Evolutionary conservation across 1,140 invertebrate species (phyloP), one percentile per base, ranked within the genome.

Genomic region (Apis laboriosa): DNA sequence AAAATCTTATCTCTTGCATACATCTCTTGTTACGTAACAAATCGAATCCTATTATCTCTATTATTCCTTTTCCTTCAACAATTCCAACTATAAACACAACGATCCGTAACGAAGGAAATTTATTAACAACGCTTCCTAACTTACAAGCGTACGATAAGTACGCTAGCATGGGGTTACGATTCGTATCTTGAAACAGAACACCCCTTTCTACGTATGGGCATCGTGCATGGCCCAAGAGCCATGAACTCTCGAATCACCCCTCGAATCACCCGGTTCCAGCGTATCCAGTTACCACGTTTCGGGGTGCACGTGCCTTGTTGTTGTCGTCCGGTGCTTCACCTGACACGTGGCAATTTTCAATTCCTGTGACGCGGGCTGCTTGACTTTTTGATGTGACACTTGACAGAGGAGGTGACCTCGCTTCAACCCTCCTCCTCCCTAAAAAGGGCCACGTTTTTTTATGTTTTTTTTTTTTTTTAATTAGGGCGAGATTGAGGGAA

Each of bases 261-360:
- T 68, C 70, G 81, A 88, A 89, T 73, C 75, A 80, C 83, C 49
- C 64, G 11, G 72, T 83, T 19, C 74, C 64, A 78, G 49, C 84
- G 53, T 89, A 88, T 89, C 76, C 66, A 71, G 85, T 91, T 91
- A 88, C 84, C 61, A 77, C 58, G 43, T 75, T 80, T 24, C 58
- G 21, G 55, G 61, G 61, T 67, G 84, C 90, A 92, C 92, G 91
- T 93, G 92, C 71, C 81, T 34, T 4, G 34, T 34, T 66, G 90
- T 91, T 91, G 86, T 89, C 77, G 86, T 68, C 53, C 28, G 76
- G 83, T 89, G 77, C 91, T 92, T 92, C 91, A 93, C 91, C 91
- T 93, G 92, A 85, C 92, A 93, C 92, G 92, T 93, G 93, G 79
- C 92, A 83, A 89, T 90, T 91, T 92, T 90, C 88, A 87, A 87